Evolutionary conservation across 1,140 invertebrate species (phyloP).

Genomic region (Gryon sp.): DNA sequence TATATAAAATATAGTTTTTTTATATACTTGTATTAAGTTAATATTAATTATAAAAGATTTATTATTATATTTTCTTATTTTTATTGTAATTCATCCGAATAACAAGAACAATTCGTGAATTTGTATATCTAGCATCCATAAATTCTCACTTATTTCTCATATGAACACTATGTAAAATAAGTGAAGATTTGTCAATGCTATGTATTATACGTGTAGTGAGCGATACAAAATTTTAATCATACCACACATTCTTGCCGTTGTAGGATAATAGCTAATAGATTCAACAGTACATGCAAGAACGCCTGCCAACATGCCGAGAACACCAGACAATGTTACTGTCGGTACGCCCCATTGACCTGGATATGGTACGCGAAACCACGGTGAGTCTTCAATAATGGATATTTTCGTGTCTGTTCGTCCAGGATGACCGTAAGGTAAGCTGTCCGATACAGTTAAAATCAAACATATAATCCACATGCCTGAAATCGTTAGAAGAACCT

Average conservation of each 20-base stretch:
- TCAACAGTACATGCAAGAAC: constrained; percentile 92
- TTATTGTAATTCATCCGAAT: too few species aligned
- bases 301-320: constrained; percentile 91
- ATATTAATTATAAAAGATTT: too few species aligned
- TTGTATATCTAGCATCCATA: too few species aligned
- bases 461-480: constrained; percentile 90
- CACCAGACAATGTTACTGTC: constrained; percentile 86
- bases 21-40: too few species aligned
- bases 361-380: constrained; percentile 93
- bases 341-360: constrained; percentile 93
- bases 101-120: too few species aligned
- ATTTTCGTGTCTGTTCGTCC: constrained; percentile 89
- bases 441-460: constrained; percentile 85
- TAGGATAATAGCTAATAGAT: constrained; percentile 93
- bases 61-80: too few species aligned
- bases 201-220: too few species aligned
- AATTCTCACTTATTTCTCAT: too few species aligned
- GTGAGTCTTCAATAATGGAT: constrained; percentile 85
- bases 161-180: too few species aligned
- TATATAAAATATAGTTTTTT: too few species aligned
- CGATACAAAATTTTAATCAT: too few species aligned
- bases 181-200: too few species aligned
- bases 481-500: constrained; percentile 90
- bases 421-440: constrained; percentile 84
- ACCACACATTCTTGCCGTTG: constrained; percentile 90